phyloP scores from a whole-genome alignment of 2,113 vertebrate species.

The Labrus mixtus region DNA sequence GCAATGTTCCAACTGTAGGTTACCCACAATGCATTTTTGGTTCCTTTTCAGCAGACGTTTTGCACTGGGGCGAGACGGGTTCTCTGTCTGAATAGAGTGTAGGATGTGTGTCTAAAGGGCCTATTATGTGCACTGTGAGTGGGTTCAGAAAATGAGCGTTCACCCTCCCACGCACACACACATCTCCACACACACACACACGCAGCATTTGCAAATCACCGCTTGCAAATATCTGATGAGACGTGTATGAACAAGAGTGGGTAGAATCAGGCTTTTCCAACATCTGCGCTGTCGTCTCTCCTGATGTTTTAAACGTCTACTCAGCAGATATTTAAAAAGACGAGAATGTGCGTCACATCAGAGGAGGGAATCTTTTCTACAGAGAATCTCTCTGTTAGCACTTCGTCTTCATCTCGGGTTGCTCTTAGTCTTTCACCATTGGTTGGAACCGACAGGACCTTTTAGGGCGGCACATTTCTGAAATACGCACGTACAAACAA shows the following conservation, averaged over 20 bases:
- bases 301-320: conserved; percentile 24
- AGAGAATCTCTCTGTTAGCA: background rate
- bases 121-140: conserved; percentile 35
- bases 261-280: conserved; percentile 35
- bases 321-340: background rate
- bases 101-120: conserved; percentile 42
- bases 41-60: conserved; percentile 16
- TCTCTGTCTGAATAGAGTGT: conserved; percentile 31
- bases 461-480: no score
- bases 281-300: conserved; percentile 2
- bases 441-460: no score
- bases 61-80: conserved; percentile 14
- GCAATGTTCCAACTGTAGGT: background rate
- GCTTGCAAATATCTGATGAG: conserved; percentile 13
- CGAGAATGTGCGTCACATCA: background rate
- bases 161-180: conserved; percentile 26
- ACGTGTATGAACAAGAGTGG: conserved; percentile 26
- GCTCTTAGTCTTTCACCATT: no score
- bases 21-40: conserved; percentile 1
- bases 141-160: conserved; percentile 28
- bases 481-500: no score
- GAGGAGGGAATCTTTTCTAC: accelerated
- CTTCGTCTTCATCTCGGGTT: conserved; percentile 4
- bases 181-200: conserved; percentile 31
- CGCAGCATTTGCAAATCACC: conserved; percentile 25